Conservation (phyloP, 2,888 invertebrate genomes). For the Oscheius sp. region DNA sequence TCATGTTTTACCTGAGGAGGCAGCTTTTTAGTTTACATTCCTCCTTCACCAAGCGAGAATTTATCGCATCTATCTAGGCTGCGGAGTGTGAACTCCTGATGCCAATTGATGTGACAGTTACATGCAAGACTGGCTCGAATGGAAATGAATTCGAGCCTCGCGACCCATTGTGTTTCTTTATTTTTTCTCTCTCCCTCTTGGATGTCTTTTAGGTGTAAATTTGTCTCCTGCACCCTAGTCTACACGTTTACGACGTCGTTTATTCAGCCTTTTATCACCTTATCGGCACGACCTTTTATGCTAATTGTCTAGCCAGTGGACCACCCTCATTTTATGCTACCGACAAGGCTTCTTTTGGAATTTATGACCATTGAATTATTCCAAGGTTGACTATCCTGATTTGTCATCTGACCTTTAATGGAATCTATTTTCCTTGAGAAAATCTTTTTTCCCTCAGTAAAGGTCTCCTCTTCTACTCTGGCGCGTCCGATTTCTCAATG, state of each 20-base stretch:
- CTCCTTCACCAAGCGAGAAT: neutral
- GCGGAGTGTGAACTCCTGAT: slow-evolving; percentile 10
- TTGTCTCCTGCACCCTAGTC: neutral
- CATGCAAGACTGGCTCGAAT: slow-evolving; percentile 10
- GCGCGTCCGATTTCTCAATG: slow-evolving; percentile 13
- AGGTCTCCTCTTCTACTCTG: too few species aligned
- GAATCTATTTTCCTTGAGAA: neutral
- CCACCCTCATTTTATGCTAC: slow-evolving; percentile 14
- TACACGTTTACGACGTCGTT: slow-evolving; percentile 26
- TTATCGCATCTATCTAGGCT: neutral
- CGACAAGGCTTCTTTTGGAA: slow-evolving; percentile 1
- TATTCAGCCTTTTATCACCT: slow-evolving; percentile 28
- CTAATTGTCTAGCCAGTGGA: slow-evolving; percentile 10
- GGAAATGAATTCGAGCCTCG: slow-evolving; percentile 7
- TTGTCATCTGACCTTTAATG: too few species aligned
- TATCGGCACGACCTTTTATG: slow-evolving; percentile 29
- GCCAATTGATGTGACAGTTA: slow-evolving; percentile 28
- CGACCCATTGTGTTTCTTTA: neutral
- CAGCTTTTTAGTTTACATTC: neutral
- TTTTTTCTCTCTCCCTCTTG: neutral
- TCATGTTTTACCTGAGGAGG: neutral
- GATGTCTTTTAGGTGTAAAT: slow-evolving; percentile 12
- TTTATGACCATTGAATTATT: too few species aligned
- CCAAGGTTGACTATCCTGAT: too few species aligned
- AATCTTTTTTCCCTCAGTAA: neutral